Base-by-base conservation (phyloP, 1,140 invertebrate species). In the Lineus longissimus region DNA sequence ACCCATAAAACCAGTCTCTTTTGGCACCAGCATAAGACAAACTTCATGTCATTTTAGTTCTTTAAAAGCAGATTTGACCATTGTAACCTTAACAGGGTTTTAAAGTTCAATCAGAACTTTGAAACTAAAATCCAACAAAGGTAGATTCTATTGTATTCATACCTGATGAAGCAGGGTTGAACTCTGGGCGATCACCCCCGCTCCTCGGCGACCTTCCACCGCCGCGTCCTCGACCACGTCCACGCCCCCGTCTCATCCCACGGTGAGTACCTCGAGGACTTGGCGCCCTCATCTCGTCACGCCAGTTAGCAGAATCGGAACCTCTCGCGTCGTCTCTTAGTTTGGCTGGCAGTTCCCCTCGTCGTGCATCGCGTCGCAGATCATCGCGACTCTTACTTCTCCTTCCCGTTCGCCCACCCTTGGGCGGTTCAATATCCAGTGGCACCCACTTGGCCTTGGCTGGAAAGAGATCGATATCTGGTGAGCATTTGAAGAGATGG, bases 371-470 rank as follows among this genome's bases (percentile, higher is more conserved):
- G 33, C 33, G 33, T 36, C 33, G 4, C 33, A 36, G 15, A 15
- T 36, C 33, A 36, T 36, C 33, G 6, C 33, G 33, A 36, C 33
- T 36, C 33, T 36, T 36, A 36, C 33, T 36, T 15, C 33, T 36
- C 15, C 33, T 4, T 4, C 33, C 33, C 4, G 33, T 7, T 36
- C 72, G 54, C n/a, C 61, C 68, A 17, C 65, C 63, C 60, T 76
- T 77, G 33, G 73, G 73, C 11, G 71, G 73, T 15, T 80, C 76
- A 55, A 80, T 77, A 22, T 76, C 74, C 56, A 80, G 66, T 19
- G 76, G 76, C 23, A 76, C 71, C 76, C 76, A 78, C 55, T 75
- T 76, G 56, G 76, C 75, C 54, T 73, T 76, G 2, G 63, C 33
- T 36, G 33, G 6, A 36, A 36, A 36, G n/a, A n/a, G n/a, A n/a